Base-by-base conservation (phyloP, 2,113 vertebrate species). In the Mesembrinibis cayennensis region DNA sequence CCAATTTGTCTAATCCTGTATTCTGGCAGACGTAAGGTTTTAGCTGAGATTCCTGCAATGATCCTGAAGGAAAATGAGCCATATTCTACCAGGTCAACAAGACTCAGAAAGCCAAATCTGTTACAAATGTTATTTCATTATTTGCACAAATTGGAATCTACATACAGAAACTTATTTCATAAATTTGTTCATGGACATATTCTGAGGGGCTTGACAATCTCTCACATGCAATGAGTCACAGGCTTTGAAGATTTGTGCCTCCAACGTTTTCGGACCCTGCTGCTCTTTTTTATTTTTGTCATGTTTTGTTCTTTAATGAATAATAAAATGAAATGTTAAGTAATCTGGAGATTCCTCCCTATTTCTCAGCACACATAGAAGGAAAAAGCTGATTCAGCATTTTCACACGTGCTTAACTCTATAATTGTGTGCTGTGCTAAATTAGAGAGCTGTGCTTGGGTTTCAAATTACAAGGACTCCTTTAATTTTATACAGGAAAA, bases 1-100 rank as follows among this genome's bases (percentile, higher is more conserved):
- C 93, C 93, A 95, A 96, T 95, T 95, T 97, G 93, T 93, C 85
- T 97, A 97, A 96, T 96, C 96, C 94, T 95, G 85, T 73, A 87
- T 95, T 90, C 90, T 95, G 95, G 95, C 95, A 97, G 71, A 82
- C 32, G 14, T 32, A 93, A 95, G n/a, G 62, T 87, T 93, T 94
- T 84, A 95, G 89, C 63, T 79, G 76, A 94, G 94, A 89, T 80
- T 80, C 73, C 73, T 93, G 85, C 69, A 93, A 80, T 55, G 82
- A 85, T 93, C 84, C 78, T 87, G 63, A 82, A 76, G 70, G 40
- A 95, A 91, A 84, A 93, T 30, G 74, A 94, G 52, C 66, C 44
- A 40, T 89, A 71, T 84, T 93, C 80, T 70, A 62, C 38, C 23
- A 44, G 45, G 59, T 82, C 59, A 93, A 82, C 52, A 58, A 72